Base-by-base conservation (phyloP, 1,140 invertebrate genomes). In the Solenopsis fugax region DNA sequence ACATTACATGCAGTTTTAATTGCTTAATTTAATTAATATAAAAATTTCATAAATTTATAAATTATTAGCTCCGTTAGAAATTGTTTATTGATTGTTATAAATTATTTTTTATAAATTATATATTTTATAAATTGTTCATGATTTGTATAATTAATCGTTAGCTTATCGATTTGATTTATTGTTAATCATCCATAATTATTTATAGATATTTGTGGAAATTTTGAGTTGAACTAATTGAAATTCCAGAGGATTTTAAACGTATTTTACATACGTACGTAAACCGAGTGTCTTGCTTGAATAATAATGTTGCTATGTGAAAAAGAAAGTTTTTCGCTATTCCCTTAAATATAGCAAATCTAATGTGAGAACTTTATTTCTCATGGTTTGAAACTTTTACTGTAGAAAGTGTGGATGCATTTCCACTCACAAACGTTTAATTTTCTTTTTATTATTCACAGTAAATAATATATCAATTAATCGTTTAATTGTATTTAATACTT, bases 181-280 rank as follows among this genome's bases (percentile, higher is more conserved):
- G 29, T 2, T 29, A 18, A 60, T 75, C n/a, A n/a, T 16, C 21
- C 6, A n/a, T 6, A 34, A 4, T 56, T 64, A 54, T 62, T 5
- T 48, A n/a, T n/a, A 16, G 13, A n/a, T 9, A 34, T 24, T 67
- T 48, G 50, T 1, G 18, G 6, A 29, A 67, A 84, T n/a, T 62
- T 72, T 45, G 34, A 77, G 34, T 29, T 12, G 10, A 52, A 62
- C 48, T 48, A 18, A 76, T 88, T 75, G 67, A 86, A 86, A 89
- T 89, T 88, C 81, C 72, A 45, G 73, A 45, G 58, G 50, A 52
- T 34, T 69, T 72, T 37, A 77, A 12, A 69, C 45, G 62, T 58
- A 82, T 48, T 88, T 90, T 87, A 71, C 58, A 90, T 89, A 78
- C 62, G 34, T 65, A 58, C 76, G 58, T 89, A 84, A 89, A 90